Percentiles rank a stretch among this genome's conserved stretches.
Conservation (phyloP, 1,140 invertebrate species). For the Rhynchophorus ferrugineus region DNA sequence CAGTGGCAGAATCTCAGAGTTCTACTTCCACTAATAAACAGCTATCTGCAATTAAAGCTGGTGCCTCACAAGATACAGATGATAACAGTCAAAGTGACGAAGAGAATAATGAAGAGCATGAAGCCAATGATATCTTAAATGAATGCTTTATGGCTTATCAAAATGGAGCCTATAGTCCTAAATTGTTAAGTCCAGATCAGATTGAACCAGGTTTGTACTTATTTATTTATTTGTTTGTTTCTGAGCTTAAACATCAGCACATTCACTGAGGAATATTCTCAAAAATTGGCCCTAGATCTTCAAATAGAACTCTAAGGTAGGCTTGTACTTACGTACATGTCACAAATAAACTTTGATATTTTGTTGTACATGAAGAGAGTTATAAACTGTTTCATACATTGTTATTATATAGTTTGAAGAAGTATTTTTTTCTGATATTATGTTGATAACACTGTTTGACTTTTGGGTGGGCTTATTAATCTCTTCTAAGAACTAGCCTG, state of each 20-base stretch:
- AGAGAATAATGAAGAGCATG: slow-evolving; percentile 35
- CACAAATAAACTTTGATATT: too few species aligned
- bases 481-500: too few species aligned
- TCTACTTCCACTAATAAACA: slow-evolving; percentile 2
- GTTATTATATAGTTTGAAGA: too few species aligned
- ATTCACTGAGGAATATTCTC: background rate
- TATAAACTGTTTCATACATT: too few species aligned
- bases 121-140: slow-evolving; percentile 47
- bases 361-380: too few species aligned
- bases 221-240: background rate
- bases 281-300: too few species aligned
- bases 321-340: too few species aligned
- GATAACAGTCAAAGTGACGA: slow-evolving; percentile 18
- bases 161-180: slow-evolving; percentile 77
- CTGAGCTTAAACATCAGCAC: background rate
- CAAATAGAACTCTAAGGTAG: too few species aligned
- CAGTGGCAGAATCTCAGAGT: slow-evolving; percentile 31
- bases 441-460: too few species aligned
- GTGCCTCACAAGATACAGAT: slow-evolving; percentile 19
- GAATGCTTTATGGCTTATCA: slow-evolving; percentile 68
- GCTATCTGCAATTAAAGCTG: slow-evolving; percentile 15
- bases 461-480: too few species aligned
- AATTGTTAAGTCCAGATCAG: slow-evolving; percentile 55
- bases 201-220: slow-evolving; percentile 61
- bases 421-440: too few species aligned